Conservation (phyloP, 2,888 invertebrate species). For the Meganola albula region DNA sequence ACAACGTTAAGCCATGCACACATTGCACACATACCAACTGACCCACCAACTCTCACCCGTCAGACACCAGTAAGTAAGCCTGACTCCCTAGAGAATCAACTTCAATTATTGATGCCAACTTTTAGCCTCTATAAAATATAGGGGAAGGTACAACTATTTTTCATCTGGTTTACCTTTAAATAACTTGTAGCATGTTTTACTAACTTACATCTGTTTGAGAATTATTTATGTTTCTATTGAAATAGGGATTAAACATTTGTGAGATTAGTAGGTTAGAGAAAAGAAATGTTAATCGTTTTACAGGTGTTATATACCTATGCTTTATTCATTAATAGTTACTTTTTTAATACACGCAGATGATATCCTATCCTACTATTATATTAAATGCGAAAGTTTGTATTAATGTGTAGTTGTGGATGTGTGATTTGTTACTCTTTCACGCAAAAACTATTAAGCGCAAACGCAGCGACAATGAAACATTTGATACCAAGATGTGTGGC, state of each 20-base stretch:
- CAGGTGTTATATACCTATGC: no score
- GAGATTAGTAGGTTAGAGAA: no score
- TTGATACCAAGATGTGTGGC: no score
- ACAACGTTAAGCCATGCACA: conserved; percentile 19
- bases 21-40: conserved; percentile 19
- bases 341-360: no score
- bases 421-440: no score
- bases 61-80: conserved; percentile 49
- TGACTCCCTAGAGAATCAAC: conserved; percentile 57
- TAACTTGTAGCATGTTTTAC: conserved; percentile 36
- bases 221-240: conserved; percentile 19
- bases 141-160: conserved; percentile 57
- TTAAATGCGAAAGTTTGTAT: no score
- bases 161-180: conserved; percentile 63
- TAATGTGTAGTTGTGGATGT: no score
- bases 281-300: no score
- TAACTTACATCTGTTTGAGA: conserved; percentile 16
- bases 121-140: conserved; percentile 71
- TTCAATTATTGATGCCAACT: conserved; percentile 76
- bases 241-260: conserved; percentile 23
- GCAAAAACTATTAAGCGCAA: no score
- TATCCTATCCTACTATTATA: no score
- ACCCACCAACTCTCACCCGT: conserved; percentile 25
- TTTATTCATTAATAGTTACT: no score
- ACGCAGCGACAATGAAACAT: no score